A percentile compares a stretch with the other conserved stretches of the same genome.
Conservation (phyloP, 2,113 vertebrate genomes). For the Daphoenositta chrysoptera region DNA sequence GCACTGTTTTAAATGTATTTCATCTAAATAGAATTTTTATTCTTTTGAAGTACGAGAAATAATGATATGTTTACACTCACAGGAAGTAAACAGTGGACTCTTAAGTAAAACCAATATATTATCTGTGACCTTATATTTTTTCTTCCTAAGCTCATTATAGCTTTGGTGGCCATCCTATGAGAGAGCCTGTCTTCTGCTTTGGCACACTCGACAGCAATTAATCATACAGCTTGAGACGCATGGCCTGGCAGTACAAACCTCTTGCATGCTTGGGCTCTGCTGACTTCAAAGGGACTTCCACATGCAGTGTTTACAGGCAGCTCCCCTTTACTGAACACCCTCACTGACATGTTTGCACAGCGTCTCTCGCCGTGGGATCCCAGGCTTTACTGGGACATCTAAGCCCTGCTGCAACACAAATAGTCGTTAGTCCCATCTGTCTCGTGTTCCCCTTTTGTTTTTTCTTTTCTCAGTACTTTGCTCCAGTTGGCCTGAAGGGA, state of each 20-base stretch:
- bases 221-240: background rate
- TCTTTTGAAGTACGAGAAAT: slow-evolving; percentile 25
- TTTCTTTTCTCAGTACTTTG: background rate
- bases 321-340: background rate
- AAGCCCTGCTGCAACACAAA: background rate
- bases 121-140: background rate
- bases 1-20: background rate
- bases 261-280: background rate
- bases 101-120: background rate
- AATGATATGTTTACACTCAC: background rate
- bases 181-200: background rate
- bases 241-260: background rate
- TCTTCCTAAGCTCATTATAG: background rate
- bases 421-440: background rate
- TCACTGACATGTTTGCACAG: slow-evolving; percentile 7
- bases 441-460: background rate
- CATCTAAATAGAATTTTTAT: background rate
- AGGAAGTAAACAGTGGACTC: background rate
- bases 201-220: background rate
- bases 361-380: background rate
- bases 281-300: slow-evolving; percentile 45
- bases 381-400: background rate
- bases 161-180: background rate
- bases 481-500: background rate
- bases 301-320: background rate